Base-by-base conservation (phyloP, 2,113 vertebrate genomes). In the Pavo muticus region DNA sequence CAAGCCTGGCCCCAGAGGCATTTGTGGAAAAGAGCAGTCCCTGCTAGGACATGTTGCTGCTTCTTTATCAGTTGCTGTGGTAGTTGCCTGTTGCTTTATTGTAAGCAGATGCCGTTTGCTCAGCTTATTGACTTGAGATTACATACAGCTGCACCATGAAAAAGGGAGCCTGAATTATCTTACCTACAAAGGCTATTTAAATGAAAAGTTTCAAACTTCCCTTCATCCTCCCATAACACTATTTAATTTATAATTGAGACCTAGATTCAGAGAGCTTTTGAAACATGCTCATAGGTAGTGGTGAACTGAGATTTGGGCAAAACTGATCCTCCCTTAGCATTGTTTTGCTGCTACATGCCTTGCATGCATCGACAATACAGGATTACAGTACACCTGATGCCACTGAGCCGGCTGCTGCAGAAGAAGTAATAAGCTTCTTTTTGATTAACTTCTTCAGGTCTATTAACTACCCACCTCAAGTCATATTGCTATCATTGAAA, bases 61-160 rank as follows among this genome's bases (percentile, higher is more conserved):
- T 45, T 10, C 89, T 92, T 95, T 96, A 96, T 94, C 95, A 79
- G 89, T 42, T 63, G 40, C 89, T 75, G 87, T 2, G 72, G 89
- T 63, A 87, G 88, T 50, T 93, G 81, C 64, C 0, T 27, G 73
- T 87, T 95, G 88, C 80, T 95, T 94, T 94, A 72, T 75, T 87
- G 86, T 1, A 2, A 93, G 76, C 83, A 94, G 92, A 84, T 45
- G 76, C 69, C 0, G 5, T 94, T 95, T 95, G 91, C 94, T 92
- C 80, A 87, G 47, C n/a, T 96, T 94, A 91, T 87, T 94, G 93
- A 85, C 87, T 92, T 68, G 75, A 93, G 96, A 95, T 94, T 85
- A 68, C 71, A 72, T 50, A 54, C 81, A 97, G 89, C 84, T 94
- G 87, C 84, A 70, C 81, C 1, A 2, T 52, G 42, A 59, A 93